Conservation (phyloP, 2,797 vertebrate genomes). For the Brachyalestes nurse region DNA sequence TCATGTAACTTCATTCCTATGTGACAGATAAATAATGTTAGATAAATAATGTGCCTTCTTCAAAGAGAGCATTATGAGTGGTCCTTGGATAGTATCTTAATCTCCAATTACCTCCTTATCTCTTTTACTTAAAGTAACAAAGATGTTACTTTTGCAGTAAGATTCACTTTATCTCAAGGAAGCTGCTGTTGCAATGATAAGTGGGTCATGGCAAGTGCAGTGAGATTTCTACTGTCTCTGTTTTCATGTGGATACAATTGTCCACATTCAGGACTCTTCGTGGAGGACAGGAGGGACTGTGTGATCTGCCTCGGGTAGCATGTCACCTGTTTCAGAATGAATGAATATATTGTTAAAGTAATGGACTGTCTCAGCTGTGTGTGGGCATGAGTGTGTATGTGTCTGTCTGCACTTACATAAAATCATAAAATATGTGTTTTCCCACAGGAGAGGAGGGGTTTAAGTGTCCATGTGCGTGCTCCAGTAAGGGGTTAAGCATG, state of each 20-base stretch:
- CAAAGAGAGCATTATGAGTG: background rate
- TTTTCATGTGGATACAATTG: background rate
- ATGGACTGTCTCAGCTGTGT: background rate
- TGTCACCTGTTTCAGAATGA: conserved; percentile 8
- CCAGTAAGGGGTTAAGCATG: conserved; percentile 26
- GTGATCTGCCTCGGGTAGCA: background rate
- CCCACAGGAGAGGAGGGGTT: background rate
- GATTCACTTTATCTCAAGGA: conserved; percentile 2
- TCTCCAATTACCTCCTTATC: background rate
- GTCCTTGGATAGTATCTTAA: background rate
- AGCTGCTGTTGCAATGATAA: conserved; percentile 18
- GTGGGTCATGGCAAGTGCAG: background rate
- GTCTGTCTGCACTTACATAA: background rate
- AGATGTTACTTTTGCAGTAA: background rate
- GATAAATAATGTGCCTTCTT: conserved; percentile 48
- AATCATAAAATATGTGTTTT: background rate
- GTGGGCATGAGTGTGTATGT: background rate
- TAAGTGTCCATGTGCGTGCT: background rate
- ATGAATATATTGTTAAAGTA: background rate
- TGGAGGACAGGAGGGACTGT: background rate
- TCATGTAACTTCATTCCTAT: background rate
- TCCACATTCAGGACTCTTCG: conserved; percentile 4
- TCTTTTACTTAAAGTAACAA: conserved; percentile 4
- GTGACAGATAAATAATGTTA: conserved; percentile 44
- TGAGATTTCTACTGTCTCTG: background rate